phyloP scores from a whole-genome alignment of 2,113 vertebrate species.

The Gymnocephalus cernua region DNA sequence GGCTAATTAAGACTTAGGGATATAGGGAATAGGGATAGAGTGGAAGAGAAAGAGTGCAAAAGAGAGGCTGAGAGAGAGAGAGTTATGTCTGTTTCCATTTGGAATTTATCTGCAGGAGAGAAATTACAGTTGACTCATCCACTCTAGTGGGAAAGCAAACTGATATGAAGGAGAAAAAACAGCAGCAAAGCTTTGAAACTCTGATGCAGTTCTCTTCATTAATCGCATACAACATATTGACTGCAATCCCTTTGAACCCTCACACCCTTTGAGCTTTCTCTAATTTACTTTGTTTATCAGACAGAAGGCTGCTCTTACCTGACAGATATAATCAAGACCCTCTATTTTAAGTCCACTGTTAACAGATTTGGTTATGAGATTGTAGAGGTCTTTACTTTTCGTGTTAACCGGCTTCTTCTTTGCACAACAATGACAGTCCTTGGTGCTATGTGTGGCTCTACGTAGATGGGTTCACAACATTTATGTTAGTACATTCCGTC shows the following conservation, averaged over 20 bases:
- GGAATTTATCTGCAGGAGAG: conserved; percentile 75
- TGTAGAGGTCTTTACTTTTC: conserved; percentile 17
- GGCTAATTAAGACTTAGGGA: conserved; percentile 83
- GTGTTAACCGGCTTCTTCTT: conserved; percentile 39
- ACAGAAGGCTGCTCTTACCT: conserved; percentile 60
- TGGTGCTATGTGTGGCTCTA: conserved; percentile 9
- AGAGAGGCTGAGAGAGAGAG: conserved; percentile 23
- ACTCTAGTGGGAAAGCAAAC: conserved; percentile 75
- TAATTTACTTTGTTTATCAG: conserved; percentile 61
- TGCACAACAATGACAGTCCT: conserved; percentile 15
- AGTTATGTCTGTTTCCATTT: conserved; percentile 81
- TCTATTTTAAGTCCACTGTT: conserved; percentile 30
- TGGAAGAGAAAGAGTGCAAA: conserved; percentile 21
- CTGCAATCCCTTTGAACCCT: conserved; percentile 67
- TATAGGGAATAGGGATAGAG: conserved; percentile 50
- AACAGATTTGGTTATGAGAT: conserved; percentile 29
- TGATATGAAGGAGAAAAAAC: conserved; percentile 67
- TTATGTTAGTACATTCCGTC: conserved; percentile 8
- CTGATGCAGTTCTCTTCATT: conserved; percentile 72
- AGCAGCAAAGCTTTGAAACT: conserved; percentile 71
- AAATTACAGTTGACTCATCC: conserved; percentile 83
- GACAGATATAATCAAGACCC: conserved; percentile 56
- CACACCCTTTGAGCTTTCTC: conserved; percentile 62
- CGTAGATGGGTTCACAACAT: conserved; percentile 10
- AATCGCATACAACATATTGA: conserved; percentile 64